Conservation (phyloP, 1,140 invertebrate species). For the Cydia fagiglandana region DNA sequence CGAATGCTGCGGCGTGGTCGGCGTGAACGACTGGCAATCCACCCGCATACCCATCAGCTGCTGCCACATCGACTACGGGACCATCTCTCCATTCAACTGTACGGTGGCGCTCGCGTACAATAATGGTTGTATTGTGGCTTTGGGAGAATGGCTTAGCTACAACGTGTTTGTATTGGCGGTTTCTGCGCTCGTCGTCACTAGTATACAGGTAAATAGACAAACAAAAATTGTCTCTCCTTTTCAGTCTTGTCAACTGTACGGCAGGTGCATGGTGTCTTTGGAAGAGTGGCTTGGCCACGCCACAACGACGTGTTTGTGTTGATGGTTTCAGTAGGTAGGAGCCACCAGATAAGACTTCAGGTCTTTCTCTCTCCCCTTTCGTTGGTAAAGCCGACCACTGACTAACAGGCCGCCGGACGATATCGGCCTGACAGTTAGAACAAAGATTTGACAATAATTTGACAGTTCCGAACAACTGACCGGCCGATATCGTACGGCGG, state of each 20-base stretch:
- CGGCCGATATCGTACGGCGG: too few species aligned
- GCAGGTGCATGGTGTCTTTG: slow-evolving; percentile 49
- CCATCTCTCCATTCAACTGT: slow-evolving; percentile 63
- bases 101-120: slow-evolving; percentile 46
- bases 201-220: slow-evolving; percentile 34
- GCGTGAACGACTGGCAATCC: slow-evolving; percentile 71
- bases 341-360: too few species aligned
- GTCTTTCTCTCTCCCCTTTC: too few species aligned
- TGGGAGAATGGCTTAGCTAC: slow-evolving; percentile 61
- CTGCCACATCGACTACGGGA: slow-evolving; percentile 70
- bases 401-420: too few species aligned
- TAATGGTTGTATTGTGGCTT: slow-evolving; percentile 48
- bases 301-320: slow-evolving; percentile 55
- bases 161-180: slow-evolving; percentile 55
- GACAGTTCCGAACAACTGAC: too few species aligned
- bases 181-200: slow-evolving; percentile 41
- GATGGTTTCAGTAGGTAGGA: slow-evolving; percentile 33
- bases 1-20: slow-evolving; percentile 81
- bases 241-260: slow-evolving; percentile 48
- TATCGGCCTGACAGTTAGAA: too few species aligned
- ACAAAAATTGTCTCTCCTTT: slow-evolving; percentile 47
- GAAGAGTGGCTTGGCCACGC: slow-evolving; percentile 56
- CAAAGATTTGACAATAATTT: too few species aligned
- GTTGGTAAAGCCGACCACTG: too few species aligned
- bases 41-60: slow-evolving; percentile 73